phyloP scores from a whole-genome alignment of 2,113 vertebrate genomes.

The Platichthys flesus region DNA sequence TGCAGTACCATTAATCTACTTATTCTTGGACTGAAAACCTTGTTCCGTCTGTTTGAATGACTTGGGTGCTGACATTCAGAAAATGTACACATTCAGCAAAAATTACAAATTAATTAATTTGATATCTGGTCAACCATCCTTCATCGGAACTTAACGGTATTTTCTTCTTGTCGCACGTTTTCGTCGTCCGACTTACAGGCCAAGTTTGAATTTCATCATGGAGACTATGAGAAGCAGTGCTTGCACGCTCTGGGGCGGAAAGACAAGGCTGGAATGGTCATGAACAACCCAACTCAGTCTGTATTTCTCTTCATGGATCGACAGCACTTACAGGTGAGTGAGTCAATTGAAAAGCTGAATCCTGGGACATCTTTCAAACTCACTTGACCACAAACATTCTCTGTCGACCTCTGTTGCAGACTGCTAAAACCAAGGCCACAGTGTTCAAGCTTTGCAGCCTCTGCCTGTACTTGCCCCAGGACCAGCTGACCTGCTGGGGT shows the following conservation, averaged over 20 bases:
- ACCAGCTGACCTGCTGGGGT: conserved; percentile 99
- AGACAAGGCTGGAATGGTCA: conserved; percentile 99
- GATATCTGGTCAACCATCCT: too few species aligned
- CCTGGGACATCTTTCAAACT: not conserved
- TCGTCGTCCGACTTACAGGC: conserved; percentile 80
- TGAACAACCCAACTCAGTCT: conserved; percentile 90
- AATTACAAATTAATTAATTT: too few species aligned
- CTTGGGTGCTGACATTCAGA: not conserved
- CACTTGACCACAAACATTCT: not conserved
- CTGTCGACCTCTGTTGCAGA: conserved; percentile 78
- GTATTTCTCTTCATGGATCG: conserved; percentile 99
- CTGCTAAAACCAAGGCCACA: conserved; percentile 99
- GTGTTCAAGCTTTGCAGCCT: conserved; percentile 99
- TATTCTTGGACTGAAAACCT: too few species aligned
- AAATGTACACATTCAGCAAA: not conserved
- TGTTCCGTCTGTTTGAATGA: not conserved
- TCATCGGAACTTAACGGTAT: not conserved
- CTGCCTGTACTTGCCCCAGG: conserved; percentile 99
- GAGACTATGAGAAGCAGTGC: conserved; percentile 99
- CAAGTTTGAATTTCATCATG: conserved; percentile 99
- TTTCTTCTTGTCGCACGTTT: not conserved
- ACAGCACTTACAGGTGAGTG: conserved; percentile 96
- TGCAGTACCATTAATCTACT: too few species aligned
- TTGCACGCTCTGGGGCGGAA: conserved; percentile 97
- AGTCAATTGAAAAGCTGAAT: not conserved